Evolutionary conservation across 2,888 invertebrate species (phyloP).

Genomic region (Phania funesta): DNA sequence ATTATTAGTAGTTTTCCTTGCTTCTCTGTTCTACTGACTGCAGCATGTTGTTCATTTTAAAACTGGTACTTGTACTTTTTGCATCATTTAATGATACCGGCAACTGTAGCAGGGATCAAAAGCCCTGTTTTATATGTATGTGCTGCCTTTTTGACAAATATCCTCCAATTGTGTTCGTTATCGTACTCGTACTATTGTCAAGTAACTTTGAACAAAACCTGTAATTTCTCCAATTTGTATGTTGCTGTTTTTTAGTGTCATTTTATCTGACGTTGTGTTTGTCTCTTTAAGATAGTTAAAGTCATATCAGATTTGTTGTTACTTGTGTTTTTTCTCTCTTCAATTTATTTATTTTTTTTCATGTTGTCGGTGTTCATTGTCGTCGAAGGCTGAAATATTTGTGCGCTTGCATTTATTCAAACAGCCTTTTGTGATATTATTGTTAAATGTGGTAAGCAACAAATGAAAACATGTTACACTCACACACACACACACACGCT

Average conservation of each 20-base stretch:
- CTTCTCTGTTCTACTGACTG: conserved; percentile 37
- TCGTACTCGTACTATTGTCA: too few species aligned
- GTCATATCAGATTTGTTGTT: conserved; percentile 31
- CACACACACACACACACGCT: background rate
- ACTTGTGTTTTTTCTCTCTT: background rate
- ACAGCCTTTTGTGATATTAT: conserved; percentile 57
- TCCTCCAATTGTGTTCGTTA: conserved; percentile 36
- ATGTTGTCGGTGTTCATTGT: conserved; percentile 3
- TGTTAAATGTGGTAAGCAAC: conserved; percentile 55
- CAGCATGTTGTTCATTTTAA: conserved; percentile 73
- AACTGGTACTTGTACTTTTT: conserved; percentile 70
- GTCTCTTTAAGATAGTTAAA: conserved; percentile 1
- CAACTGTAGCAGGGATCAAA: conserved; percentile 52
- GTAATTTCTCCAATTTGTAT: conserved; percentile 14
- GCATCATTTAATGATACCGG: conserved; percentile 46
- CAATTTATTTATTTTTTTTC: background rate
- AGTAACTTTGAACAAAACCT: conserved; percentile 17
- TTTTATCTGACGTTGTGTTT: conserved; percentile 19
- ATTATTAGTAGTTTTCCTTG: conserved; percentile 50
- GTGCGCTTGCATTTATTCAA: conserved; percentile 58
- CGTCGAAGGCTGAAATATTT: conserved; percentile 20
- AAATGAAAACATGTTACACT: conserved; percentile 43
- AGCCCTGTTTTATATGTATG: conserved; percentile 17
- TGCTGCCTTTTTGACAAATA: conserved; percentile 54
- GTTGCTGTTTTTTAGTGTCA: background rate